Evolutionary conservation across 2,797 vertebrate genomes (phyloP), one percentile per base, ranked within the genome.

Genomic region (Enteromius trimaculatus): DNA sequence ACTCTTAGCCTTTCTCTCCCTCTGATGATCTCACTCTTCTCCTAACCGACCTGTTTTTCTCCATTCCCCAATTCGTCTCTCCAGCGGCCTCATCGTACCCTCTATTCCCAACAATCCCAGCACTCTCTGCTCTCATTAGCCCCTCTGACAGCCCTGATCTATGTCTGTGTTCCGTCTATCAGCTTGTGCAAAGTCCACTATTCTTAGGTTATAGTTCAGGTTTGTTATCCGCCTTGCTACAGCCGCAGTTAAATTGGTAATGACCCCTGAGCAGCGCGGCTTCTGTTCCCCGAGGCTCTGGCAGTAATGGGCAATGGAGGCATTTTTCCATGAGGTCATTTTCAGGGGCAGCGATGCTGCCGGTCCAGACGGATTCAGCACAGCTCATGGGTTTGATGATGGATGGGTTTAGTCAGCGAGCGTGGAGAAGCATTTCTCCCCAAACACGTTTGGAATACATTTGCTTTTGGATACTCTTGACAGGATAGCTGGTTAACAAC

Each of bases 161-260:
- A 62, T 47, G 62, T 69, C 39, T 47, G 34, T 85, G 72, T 70
- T 64, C n/a, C 2, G 1, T 55, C 71, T 16, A 34, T 77, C 79
- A 21, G 62, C 77, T 66, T 42, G 65, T 77, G 79, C 81, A 77
- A 85, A 85, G 84, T 44, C 64, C 53, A 51, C 65, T 49, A 51
- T 80, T 62, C 64, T 60, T 49, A 76, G 84, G 64, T 76, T 37
- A 76, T 65, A 49, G 83, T 77, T 85, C 83, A 81, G 79, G 51
- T 72, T 85, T 85, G 83, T 85, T 85, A 85, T 85, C 83, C 62
- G 70, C 21, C 62, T 75, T 44, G 34, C 69, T 71, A 60, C 71
- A 51, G 79, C 64, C 14, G 66, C 64, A 66, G 71, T 81, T 80
- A 81, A 81, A 85, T 81, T 76, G 72, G 64, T 44, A 81, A 85